These are phyloP conservation scores for human (Homo sapiens) DNA, from an alignment of 2,113 vertebrate genomes.

Conservation along the genomic window GRCh38 chr3:1182001-1182500, in stretches of 20 bases:
- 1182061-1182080: background rate
- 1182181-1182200: background rate
- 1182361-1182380: background rate
- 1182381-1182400: background rate
- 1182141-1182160: background rate
- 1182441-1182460: background rate
- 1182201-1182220: background rate
- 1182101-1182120: background rate
- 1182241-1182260: background rate
- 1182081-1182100: background rate
- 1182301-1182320: background rate
- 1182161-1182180: background rate
- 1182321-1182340: no score
- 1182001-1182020: background rate
- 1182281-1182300: background rate
- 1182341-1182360: background rate
- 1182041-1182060: background rate
- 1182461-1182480: background rate
- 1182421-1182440: background rate
- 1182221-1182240: background rate
- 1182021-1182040: background rate
- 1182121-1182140: background rate
- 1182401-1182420: background rate
- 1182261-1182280: background rate
- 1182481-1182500: background rate